A percentile compares a stretch with the other conserved stretches of the same genome.
These are phyloP conservation scores for Drosophila setosimentum DNA, from an alignment of 2,888 invertebrate genomes.

Conservation along the genomic window DNA sequence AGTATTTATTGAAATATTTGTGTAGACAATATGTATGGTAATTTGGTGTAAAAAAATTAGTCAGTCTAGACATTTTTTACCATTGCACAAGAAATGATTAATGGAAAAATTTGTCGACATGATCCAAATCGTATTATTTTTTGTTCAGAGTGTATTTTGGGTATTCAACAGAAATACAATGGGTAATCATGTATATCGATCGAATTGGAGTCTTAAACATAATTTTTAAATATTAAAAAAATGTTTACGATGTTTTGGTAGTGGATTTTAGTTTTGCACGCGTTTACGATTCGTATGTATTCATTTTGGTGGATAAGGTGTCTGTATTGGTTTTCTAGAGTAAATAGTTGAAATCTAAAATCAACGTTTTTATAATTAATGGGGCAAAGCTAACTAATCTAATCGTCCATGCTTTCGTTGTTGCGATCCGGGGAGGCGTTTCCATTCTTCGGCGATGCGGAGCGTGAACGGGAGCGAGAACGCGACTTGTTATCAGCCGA, in stretches of 20 bases:
- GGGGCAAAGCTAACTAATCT: constrained; percentile 77
- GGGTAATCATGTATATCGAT: constrained; percentile 3
- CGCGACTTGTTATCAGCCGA: constrained; percentile 89
- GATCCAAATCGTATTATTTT: constrained; percentile 9
- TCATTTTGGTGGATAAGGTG: constrained; percentile 53
- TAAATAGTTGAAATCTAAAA: constrained; percentile 73
- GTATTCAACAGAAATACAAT: constrained; percentile 30
- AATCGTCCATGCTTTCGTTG: constrained; percentile 86
- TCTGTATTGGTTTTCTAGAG: constrained; percentile 61
- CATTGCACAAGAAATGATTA: constrained; percentile 22
- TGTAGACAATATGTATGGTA: constrained; percentile 46
- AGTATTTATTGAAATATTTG: constrained; percentile 67
- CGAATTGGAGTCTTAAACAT: constrained; percentile 38
- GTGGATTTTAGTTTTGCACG: constrained; percentile 36
- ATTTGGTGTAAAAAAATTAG: constrained; percentile 34
- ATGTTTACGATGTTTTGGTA: constrained; percentile 53
- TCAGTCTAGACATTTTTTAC: constrained; percentile 19
- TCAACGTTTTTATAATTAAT: constrained; percentile 72
- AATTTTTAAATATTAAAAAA: constrained; percentile 70
- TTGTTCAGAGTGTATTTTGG: constrained; percentile 9
- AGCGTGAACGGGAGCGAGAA: constrained; percentile 86
- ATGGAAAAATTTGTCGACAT: constrained; percentile 27
- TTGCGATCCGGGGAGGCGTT: constrained; percentile 86
- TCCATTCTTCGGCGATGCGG: constrained; percentile 86
- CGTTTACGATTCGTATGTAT: constrained; percentile 28